Evolutionary conservation across 2,113 vertebrate species (phyloP), one percentile per base, ranked within the genome.

Genomic region (Holacanthus passer): DNA sequence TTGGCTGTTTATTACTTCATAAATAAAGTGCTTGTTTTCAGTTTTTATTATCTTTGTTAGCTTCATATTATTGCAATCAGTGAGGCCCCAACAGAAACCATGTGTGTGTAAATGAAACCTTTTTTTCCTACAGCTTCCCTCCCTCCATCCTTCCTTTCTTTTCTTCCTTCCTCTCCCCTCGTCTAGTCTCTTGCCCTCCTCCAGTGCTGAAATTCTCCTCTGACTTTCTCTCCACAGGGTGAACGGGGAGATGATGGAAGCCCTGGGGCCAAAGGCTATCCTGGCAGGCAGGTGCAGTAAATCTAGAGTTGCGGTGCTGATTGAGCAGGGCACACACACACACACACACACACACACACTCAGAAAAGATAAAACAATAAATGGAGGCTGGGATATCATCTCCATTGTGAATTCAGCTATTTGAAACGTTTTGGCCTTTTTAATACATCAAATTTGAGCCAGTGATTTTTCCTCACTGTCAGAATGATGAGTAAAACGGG

Each of bases 251-350:
- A 94, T 32, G 94, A 96, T 70, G 98, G 98, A 93, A 98, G 96
- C 75, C 96, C 96, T 62, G 98, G 98, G 94, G 98, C 96, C 97
- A 99, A 99, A 99, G 98, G 98, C 97, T 99, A 99, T 99, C 98
- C 97, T 98, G 98, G 98, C 98, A 99, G 98, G 98, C 98, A 99
- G 98, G 98, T 99, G 98, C 98, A 99, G 98, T 99, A 98, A 98
- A 97, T 97, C 96, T 95, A 96, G 94, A 95, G 90, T 92, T 97
- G 96, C 95, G 91, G 95, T 95, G 93, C 90, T 94, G 89, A 82
- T 94, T 90, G 69, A 89, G 73, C 81, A 90, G 76, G 86, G 66
- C 58, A 31, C 24, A 73, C 67, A 77, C 71, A 66, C 39, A 52
- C 31, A 68, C 75, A 63, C 60, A 9, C 11, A 43, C 65, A 85